Percentiles rank a stretch among this genome's conserved stretches.
Evolutionary conservation across 2,797 vertebrate genomes (phyloP).

Genomic region (Siniperca obscura): DNA sequence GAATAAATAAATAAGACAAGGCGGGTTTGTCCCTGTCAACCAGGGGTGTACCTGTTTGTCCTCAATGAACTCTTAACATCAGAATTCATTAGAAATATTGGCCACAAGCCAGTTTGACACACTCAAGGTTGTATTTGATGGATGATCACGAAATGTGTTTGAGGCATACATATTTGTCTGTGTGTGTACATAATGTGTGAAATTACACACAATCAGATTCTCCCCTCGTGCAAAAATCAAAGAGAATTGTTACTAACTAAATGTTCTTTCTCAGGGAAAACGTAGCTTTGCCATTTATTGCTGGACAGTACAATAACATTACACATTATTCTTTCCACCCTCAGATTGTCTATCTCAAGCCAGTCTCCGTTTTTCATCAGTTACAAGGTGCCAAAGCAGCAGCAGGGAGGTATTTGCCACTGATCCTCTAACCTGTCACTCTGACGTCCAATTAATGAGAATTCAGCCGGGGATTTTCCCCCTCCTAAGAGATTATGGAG

Average conservation of each 20-base stretch:
- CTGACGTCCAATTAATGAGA: constrained; percentile 74
- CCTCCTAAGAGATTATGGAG: constrained; percentile 61
- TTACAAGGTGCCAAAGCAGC: constrained; percentile 62
- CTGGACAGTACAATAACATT: constrained; percentile 12
- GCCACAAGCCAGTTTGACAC: constrained; percentile 34
- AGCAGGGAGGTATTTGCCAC: constrained; percentile 53
- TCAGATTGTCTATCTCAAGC: constrained; percentile 33
- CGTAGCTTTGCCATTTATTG: not conserved
- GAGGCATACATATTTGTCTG: constrained; percentile 6
- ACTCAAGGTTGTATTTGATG: constrained; percentile 51
- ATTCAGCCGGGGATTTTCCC: constrained; percentile 62
- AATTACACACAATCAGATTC: constrained; percentile 16
- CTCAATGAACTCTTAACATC: constrained; percentile 23
- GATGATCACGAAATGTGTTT: constrained; percentile 41
- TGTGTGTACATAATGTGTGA: not conserved
- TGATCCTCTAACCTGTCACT: constrained; percentile 68
- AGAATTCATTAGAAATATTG: constrained; percentile 34
- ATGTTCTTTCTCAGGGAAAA: constrained; percentile 13
- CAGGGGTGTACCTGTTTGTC: constrained; percentile 18
- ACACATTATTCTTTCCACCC: constrained; percentile 23
- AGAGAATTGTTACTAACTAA: constrained; percentile 2
- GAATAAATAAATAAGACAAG: constrained; percentile 28
- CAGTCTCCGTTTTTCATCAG: constrained; percentile 37
- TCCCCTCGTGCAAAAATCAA: not conserved
- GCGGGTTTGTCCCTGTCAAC: constrained; percentile 23